These are phyloP conservation scores for Drosophila diplacantha DNA, from an alignment of 2,888 invertebrate species.

Conservation along the genomic window DNA sequence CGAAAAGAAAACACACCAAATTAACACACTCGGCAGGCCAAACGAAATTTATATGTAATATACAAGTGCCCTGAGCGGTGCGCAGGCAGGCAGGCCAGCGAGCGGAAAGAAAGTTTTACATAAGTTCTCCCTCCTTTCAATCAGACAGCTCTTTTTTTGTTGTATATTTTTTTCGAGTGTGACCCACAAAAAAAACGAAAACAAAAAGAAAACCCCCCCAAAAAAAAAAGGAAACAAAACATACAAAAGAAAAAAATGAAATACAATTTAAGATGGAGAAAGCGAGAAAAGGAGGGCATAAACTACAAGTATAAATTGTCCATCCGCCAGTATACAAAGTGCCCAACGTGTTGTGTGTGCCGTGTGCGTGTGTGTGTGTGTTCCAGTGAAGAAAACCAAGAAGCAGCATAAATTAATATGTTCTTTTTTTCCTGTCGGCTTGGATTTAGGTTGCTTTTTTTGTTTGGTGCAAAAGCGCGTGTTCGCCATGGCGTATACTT, in stretches of 20 bases:
- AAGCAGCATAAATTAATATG: constrained; percentile 17
- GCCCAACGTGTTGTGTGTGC: constrained; percentile 3
- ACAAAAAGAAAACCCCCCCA: constrained; percentile 11
- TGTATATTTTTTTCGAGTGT: constrained; percentile 57
- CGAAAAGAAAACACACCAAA: constrained; percentile 24
- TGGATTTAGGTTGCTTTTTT: constrained; percentile 22
- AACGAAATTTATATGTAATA: constrained; percentile 15
- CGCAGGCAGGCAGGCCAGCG: constrained; percentile 58
- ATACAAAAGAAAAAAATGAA: background rate
- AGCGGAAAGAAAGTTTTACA: constrained; percentile 57
- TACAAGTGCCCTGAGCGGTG: constrained; percentile 43
- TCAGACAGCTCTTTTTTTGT: constrained; percentile 21
- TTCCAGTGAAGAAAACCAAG: background rate
- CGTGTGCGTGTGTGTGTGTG: constrained; percentile 6
- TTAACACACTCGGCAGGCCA: constrained; percentile 17
- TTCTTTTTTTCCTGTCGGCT: constrained; percentile 4
- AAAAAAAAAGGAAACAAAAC: constrained; percentile 3
- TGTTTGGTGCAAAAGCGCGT: constrained; percentile 54
- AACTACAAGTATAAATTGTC: background rate
- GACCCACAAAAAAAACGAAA: constrained; percentile 32
- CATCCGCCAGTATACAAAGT: constrained; percentile 1
- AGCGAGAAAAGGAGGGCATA: background rate
- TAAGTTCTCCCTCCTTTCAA: constrained; percentile 54
- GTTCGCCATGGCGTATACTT: constrained; percentile 65
- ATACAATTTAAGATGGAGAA: constrained; percentile 25